Conservation (phyloP, 2,888 invertebrate genomes). For the Heteromyza rotundicornis region DNA sequence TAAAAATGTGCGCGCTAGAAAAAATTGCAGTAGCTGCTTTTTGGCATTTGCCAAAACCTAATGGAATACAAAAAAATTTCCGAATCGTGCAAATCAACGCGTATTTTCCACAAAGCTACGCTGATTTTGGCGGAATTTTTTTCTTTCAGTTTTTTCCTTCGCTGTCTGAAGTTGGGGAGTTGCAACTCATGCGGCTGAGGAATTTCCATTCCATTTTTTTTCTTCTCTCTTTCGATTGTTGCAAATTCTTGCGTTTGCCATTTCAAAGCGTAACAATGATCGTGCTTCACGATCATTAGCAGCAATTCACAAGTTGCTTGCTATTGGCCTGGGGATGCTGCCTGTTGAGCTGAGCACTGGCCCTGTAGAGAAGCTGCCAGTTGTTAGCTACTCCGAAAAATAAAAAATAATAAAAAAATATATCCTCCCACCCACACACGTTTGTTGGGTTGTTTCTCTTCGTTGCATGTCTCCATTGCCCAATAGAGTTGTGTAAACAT, state of each 20-base stretch:
- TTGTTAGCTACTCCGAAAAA: too few species aligned
- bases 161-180: neutral
- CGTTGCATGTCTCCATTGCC: neutral
- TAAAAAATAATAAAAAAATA: too few species aligned
- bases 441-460: neutral
- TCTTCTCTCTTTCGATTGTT: neutral
- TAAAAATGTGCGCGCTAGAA: neutral
- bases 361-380: neutral
- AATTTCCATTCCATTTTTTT: neutral
- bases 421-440: neutral
- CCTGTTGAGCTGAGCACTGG: neutral
- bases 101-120: neutral
- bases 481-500: neutral
- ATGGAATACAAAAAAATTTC: neutral
- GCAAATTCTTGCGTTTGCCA: neutral
- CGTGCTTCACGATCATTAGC: conserved; percentile 8
- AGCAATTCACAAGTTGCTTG: conserved; percentile 1
- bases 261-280: neutral
- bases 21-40: neutral
- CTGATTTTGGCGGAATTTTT: neutral
- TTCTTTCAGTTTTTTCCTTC: too few species aligned
- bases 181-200: conserved; percentile 5
- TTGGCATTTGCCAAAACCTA: neutral
- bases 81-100: conserved; percentile 5
- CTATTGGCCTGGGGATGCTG: neutral